Evolutionary conservation across 1,140 invertebrate species (phyloP).

Genomic region (Drosophila pruinosa): DNA sequence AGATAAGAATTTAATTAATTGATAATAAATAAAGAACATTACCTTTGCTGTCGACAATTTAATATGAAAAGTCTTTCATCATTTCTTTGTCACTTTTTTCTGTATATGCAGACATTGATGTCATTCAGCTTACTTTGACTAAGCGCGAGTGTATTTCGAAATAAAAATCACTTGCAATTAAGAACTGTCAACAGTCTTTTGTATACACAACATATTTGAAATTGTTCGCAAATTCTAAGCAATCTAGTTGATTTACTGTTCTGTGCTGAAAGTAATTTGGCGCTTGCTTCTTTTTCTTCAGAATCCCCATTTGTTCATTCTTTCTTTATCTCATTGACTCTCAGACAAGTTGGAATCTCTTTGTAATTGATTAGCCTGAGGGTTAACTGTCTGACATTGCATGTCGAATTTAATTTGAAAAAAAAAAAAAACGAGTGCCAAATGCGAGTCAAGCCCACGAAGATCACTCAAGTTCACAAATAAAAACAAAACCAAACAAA

Average conservation of each 20-base stretch:
- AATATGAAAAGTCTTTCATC: not conserved
- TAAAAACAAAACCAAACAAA: conserved; percentile 3
- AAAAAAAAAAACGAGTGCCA: conserved; percentile 23
- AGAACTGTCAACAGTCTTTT: conserved; percentile 78
- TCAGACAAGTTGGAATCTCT: conserved; percentile 76
- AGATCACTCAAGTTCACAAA: conserved; percentile 35
- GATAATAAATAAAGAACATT: not conserved
- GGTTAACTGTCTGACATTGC: conserved; percentile 71
- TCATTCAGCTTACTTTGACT: not conserved
- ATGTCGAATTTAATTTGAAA: conserved; percentile 64
- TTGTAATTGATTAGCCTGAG: conserved; percentile 75
- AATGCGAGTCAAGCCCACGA: not conserved
- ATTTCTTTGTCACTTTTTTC: not conserved
- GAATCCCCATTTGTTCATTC: conserved; percentile 37
- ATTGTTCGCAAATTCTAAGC: conserved; percentile 59
- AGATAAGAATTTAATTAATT: too few species aligned
- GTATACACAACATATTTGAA: conserved; percentile 68
- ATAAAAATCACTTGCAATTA: conserved; percentile 71
- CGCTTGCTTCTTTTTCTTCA: conserved; percentile 52
- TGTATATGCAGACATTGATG: not conserved
- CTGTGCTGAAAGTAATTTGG: conserved; percentile 77
- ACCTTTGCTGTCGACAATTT: not conserved
- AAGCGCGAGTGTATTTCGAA: not conserved
- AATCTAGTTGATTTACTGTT: conserved; percentile 73
- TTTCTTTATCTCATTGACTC: conserved; percentile 44